Base-by-base conservation (phyloP, 2,888 invertebrate species). In the Melangyna quadrimaculata region DNA sequence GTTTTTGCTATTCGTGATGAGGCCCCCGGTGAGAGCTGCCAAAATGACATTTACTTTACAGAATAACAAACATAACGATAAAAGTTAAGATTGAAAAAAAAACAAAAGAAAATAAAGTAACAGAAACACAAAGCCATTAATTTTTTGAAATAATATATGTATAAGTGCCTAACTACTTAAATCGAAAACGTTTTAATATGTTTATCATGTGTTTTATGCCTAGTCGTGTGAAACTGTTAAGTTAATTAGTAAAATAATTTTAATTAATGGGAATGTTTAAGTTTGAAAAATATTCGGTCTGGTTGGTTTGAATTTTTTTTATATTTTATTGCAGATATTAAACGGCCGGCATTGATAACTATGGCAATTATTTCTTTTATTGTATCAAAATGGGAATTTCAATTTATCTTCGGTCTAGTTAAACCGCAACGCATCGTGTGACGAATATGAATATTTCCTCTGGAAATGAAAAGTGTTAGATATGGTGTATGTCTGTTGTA, bases 241-340 rank as follows among this genome's bases (percentile, higher is more conserved):
- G 32, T 57, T 37, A 59, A 59, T 59, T 59, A 59, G 59, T 17
- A 22, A 59, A 59, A 59, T 59, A 37, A 22, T 37, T 59, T 59
- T 59, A 35, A 22, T 14, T 59, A 59, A 37, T 59, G 22, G 35
- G 8, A 59, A 59, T 59, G 37, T 17, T 59, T 14, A 35, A 59
- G 0, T 59, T 59, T 37, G 2, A 57, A 57, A 51, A 51, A 35
- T 57, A 35, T 59, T 37, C 59, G 59, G 35, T 59, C 59, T 59
- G 59, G 59, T 59, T 59, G 19, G 14, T 37, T 22, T 59, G 35
- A 22, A 22, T 59, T 59, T 22, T 14, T 24, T 32, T 5, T 55
- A 19, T 32, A 17, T 22, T 37, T 59, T 22, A 59, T 22, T 14
- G 37, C 1, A 57, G 12, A 55, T 55, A 35, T 57, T 57, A 12